Evolutionary conservation across 1,140 invertebrate genomes (phyloP).

Genomic region (Thaumatotibia leucotreta): DNA sequence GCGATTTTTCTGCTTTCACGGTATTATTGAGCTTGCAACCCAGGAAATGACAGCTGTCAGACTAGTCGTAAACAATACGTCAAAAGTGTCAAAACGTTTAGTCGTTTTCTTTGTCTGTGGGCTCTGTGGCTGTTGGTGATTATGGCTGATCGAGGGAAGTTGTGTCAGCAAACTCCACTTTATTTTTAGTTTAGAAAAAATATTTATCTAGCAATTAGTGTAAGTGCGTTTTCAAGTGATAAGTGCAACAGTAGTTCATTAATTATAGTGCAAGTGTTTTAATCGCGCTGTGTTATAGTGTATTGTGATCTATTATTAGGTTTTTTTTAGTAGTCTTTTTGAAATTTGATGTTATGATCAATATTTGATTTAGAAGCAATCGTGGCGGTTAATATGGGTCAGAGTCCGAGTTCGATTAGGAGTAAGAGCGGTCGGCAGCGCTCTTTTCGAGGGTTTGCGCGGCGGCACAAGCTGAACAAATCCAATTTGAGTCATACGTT

Average conservation of each 20-base stretch:
- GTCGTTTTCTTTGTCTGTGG: not conserved
- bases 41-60: not conserved
- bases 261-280: conserved; percentile 1
- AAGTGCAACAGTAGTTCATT: conserved; percentile 16
- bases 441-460: conserved; percentile 61
- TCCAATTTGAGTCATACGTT: conserved; percentile 70
- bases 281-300: conserved; percentile 21
- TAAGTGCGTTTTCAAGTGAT: conserved; percentile 24
- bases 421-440: conserved; percentile 52
- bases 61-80: not conserved
- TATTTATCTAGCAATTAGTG: conserved; percentile 24
- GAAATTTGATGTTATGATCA: conserved; percentile 45
- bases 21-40: not conserved
- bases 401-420: conserved; percentile 63
- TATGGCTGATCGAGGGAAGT: conserved; percentile 19
- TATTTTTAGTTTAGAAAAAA: conserved; percentile 19
- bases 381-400: conserved; percentile 55
- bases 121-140: not conserved
- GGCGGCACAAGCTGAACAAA: conserved; percentile 61
- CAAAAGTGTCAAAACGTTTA: not conserved
- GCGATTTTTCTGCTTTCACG: no score
- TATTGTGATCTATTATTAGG: conserved; percentile 46
- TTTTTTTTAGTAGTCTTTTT: conserved; percentile 31
- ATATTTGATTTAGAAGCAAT: conserved; percentile 33
- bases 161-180: conserved; percentile 18